Evolutionary conservation across 2,113 vertebrate species (phyloP).

Genomic region (Candoia aspera): DNA sequence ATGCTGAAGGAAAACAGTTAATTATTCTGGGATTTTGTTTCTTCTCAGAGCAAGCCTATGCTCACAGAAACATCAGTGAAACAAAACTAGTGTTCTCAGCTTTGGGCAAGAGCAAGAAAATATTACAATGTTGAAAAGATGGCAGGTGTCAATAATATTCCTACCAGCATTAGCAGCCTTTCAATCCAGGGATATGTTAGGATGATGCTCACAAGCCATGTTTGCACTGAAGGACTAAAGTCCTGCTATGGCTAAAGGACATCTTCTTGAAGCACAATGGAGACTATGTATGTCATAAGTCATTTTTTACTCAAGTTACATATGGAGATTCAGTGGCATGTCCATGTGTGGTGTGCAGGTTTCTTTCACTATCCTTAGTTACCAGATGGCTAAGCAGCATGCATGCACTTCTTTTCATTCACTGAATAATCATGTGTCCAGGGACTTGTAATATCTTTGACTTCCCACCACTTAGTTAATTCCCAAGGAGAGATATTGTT

Average conservation of each 20-base stretch:
- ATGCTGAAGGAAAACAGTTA: constrained; percentile 60
- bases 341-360: background rate
- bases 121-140: background rate
- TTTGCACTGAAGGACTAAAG: background rate
- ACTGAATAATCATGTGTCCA: background rate
- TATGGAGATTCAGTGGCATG: background rate
- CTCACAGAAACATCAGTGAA: background rate
- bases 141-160: background rate
- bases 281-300: background rate
- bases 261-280: background rate
- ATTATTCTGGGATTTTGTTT: constrained; percentile 56
- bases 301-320: background rate
- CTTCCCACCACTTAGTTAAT: background rate
- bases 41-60: constrained; percentile 23
- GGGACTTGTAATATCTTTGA: background rate
- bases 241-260: background rate
- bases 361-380: background rate
- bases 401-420: background rate
- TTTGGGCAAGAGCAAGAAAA: background rate
- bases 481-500: background rate
- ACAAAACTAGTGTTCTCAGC: background rate
- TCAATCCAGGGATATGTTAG: background rate
- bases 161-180: background rate
- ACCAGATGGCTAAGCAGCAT: background rate
- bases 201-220: background rate